These are phyloP conservation scores for Chionis minor DNA, from an alignment of 2,113 vertebrate genomes.

Conservation along the genomic window DNA sequence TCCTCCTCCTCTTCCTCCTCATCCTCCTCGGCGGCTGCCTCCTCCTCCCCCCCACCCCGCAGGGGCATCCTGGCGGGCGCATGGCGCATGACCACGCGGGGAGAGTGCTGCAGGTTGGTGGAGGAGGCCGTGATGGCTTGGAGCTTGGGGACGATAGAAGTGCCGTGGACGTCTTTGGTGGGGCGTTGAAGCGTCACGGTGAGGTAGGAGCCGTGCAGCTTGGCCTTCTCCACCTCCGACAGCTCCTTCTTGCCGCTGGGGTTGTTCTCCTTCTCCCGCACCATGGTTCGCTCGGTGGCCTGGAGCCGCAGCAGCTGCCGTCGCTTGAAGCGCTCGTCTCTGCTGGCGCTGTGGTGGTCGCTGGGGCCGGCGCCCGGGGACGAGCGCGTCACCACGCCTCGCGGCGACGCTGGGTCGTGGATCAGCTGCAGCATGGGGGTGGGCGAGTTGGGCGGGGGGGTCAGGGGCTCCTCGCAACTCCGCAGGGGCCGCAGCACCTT, in stretches of 20 bases:
- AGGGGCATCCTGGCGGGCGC: conserved; percentile 60
- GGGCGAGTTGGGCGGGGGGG: conserved; percentile 76
- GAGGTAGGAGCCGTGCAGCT: conserved; percentile 82
- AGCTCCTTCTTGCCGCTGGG: conserved; percentile 88
- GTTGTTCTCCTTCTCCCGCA: conserved; percentile 89
- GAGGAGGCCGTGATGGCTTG: conserved; percentile 89
- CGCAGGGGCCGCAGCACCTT: conserved; percentile 80
- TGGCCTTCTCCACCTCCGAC: conserved; percentile 82
- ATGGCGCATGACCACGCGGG: conserved; percentile 81
- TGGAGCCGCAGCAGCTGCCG: conserved; percentile 78
- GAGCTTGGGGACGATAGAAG: conserved; percentile 93
- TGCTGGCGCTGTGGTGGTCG: conserved; percentile 79
- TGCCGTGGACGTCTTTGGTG: conserved; percentile 87
- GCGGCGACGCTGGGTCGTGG: conserved; percentile 76
- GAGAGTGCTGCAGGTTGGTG: conserved; percentile 82
- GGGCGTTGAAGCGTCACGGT: conserved; percentile 92
- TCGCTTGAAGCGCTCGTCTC: conserved; percentile 81
- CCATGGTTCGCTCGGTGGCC: conserved; percentile 79
- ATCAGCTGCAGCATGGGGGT: conserved; percentile 81
- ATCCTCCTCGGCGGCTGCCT: conserved; percentile 66
- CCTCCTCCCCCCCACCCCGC: conserved; percentile 61
- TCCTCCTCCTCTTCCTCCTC: conserved; percentile 80
- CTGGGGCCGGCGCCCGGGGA: conserved; percentile 77
- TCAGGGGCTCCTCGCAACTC: conserved; percentile 80
- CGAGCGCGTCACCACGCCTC: conserved; percentile 72